phyloP scores from a whole-genome alignment of 2,113 vertebrate species.

The Ifrita kowaldi region DNA sequence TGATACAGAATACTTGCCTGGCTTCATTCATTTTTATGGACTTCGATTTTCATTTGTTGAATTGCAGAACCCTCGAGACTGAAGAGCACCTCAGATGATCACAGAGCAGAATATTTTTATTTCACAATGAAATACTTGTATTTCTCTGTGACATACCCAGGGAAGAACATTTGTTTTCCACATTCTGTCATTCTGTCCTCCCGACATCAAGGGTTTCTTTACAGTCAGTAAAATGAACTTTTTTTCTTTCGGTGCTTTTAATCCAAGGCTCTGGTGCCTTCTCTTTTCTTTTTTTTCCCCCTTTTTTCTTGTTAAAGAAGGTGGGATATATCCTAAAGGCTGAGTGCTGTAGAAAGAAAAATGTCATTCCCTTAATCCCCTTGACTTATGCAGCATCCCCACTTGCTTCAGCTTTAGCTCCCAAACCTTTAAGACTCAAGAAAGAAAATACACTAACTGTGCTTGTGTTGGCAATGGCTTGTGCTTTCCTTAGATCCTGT shows the following conservation, averaged over 20 bases:
- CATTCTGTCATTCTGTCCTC: background rate
- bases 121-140: background rate
- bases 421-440: background rate
- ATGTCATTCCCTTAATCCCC: background rate
- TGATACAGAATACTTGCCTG: background rate
- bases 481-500: background rate
- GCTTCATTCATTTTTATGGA: slow-evolving; percentile 19
- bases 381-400: background rate
- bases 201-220: background rate
- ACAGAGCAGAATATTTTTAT: background rate
- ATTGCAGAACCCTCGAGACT: background rate
- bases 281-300: background rate
- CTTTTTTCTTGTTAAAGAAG: background rate
- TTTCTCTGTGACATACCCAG: background rate
- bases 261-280: background rate
- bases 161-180: background rate
- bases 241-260: background rate
- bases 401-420: background rate
- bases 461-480: background rate
- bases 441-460: background rate
- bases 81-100: background rate
- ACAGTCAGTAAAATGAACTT: background rate
- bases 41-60: background rate
- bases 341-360: background rate
- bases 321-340: background rate